These are phyloP conservation scores for Sebastes itinus DNA, from an alignment of 2,797 vertebrate genomes.

Conservation along the genomic window DNA sequence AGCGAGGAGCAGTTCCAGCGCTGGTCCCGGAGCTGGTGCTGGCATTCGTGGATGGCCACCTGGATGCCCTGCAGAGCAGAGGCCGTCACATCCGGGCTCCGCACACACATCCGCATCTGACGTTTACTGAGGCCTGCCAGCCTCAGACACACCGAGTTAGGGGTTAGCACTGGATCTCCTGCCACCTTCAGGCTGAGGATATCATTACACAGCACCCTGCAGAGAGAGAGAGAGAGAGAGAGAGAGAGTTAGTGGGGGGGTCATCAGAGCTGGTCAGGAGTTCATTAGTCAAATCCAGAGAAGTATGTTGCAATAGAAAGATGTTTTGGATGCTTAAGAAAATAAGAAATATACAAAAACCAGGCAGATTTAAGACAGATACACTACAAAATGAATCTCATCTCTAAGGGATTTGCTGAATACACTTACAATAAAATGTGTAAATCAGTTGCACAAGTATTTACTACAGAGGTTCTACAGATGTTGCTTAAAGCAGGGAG, in stretches of 20 bases:
- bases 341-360: slow-evolving; percentile 14
- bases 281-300: slow-evolving; percentile 58
- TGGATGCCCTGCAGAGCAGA: slow-evolving; percentile 94
- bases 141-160: slow-evolving; percentile 91
- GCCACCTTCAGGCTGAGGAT: slow-evolving; percentile 92
- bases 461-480: slow-evolving; percentile 28
- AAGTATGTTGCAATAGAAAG: slow-evolving; percentile 28
- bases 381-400: not conserved
- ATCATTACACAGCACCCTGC: slow-evolving; percentile 90
- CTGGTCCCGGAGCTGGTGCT: slow-evolving; percentile 90
- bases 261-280: slow-evolving; percentile 50
- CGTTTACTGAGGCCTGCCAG: slow-evolving; percentile 91
- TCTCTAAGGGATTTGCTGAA: slow-evolving; percentile 12
- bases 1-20: slow-evolving; percentile 95
- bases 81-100: slow-evolving; percentile 92
- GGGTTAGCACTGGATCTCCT: slow-evolving; percentile 89
- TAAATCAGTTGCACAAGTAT: slow-evolving; percentile 41
- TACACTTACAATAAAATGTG: slow-evolving; percentile 29
- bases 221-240: slow-evolving; percentile 15
- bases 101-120: slow-evolving; percentile 90
- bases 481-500: slow-evolving; percentile 19
- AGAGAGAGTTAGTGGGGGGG: not conserved
- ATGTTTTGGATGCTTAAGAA: slow-evolving; percentile 8
- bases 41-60: slow-evolving; percentile 93
- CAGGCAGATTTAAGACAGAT: slow-evolving; percentile 1